A percentile compares a stretch with the other conserved stretches of the same genome.
phyloP scores from a whole-genome alignment of 2,113 vertebrate species.

The Rhombomys opimus region DNA sequence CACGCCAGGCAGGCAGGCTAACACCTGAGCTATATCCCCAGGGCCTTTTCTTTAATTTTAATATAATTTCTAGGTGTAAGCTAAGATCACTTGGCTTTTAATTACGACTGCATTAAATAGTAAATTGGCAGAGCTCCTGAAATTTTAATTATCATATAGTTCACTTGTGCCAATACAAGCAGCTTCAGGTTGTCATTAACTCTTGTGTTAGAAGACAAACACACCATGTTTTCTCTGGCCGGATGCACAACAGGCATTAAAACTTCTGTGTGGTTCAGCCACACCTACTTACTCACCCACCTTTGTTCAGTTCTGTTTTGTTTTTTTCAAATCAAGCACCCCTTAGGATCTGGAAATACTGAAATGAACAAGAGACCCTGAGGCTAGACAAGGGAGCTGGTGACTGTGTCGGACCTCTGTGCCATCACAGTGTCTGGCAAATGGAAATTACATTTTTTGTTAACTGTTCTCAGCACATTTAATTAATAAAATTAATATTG shows the following conservation, averaged over 20 bases:
- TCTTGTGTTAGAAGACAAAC: neutral
- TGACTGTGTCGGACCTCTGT: neutral
- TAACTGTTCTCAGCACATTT: neutral
- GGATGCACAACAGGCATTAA: neutral
- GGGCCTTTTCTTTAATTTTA: neutral
- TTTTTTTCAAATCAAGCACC: neutral
- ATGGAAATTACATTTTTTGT: neutral
- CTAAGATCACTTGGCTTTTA: slow-evolving; percentile 4
- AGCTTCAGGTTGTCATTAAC: neutral
- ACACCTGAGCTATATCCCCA: neutral
- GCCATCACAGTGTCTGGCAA: neutral
- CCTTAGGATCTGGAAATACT: neutral
- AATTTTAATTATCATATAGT: neutral
- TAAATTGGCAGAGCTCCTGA: slow-evolving; percentile 8
- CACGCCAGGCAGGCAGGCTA: too few species aligned
- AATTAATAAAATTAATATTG: neutral
- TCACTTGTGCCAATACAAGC: neutral
- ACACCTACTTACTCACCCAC: neutral
- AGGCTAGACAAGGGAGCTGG: neutral
- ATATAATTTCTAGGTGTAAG: slow-evolving; percentile 18
- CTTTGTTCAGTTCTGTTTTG: neutral
- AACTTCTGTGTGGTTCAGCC: neutral
- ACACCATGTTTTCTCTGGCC: neutral
- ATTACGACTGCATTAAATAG: slow-evolving; percentile 10
- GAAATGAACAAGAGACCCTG: neutral